Percentiles rank a stretch among this genome's conserved stretches.
These are phyloP conservation scores for Drosophila erecta DNA, from an alignment of 1,140 invertebrate species.

Conservation along the genomic window DNA sequence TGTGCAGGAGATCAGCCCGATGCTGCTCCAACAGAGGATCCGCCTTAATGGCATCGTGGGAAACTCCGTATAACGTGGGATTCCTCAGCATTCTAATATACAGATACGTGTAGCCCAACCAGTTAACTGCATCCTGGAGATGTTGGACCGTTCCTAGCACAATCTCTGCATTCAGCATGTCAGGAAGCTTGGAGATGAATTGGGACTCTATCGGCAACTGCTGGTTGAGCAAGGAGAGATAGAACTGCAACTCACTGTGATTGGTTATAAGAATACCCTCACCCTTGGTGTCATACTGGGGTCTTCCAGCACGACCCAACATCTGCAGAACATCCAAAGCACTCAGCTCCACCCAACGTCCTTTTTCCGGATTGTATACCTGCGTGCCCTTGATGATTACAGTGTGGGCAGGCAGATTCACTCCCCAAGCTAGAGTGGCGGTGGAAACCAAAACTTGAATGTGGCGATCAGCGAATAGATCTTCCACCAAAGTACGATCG, in stretches of 20 bases:
- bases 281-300: slow-evolving; percentile 99
- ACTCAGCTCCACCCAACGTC: slow-evolving; percentile 98
- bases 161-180: slow-evolving; percentile 99
- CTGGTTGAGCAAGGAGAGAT: slow-evolving; percentile 98
- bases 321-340: slow-evolving; percentile 99
- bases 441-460: slow-evolving; percentile 99
- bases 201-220: slow-evolving; percentile 96
- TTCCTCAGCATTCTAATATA: slow-evolving; percentile 96
- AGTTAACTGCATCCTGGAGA: slow-evolving; percentile 97
- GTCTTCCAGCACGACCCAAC: slow-evolving; percentile 98
- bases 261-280: slow-evolving; percentile 99
- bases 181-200: slow-evolving; percentile 93
- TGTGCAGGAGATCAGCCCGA: slow-evolving; percentile 98
- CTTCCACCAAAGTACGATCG: slow-evolving; percentile 98
- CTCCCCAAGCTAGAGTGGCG: slow-evolving; percentile 99
- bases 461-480: slow-evolving; percentile 99
- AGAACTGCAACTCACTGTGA: slow-evolving; percentile 99
- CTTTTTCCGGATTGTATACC: slow-evolving; percentile 99
- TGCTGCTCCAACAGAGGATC: slow-evolving; percentile 95
- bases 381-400: slow-evolving; percentile 99
- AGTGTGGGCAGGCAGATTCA: slow-evolving; percentile 99
- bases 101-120: slow-evolving; percentile 98
- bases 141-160: slow-evolving; percentile 98
- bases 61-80: slow-evolving; percentile 95
- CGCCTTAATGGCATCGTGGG: slow-evolving; percentile 91